These are phyloP conservation scores for Campylomormyrus tamandua DNA, from an alignment of 2,113 vertebrate species.

Conservation along the genomic window DNA sequence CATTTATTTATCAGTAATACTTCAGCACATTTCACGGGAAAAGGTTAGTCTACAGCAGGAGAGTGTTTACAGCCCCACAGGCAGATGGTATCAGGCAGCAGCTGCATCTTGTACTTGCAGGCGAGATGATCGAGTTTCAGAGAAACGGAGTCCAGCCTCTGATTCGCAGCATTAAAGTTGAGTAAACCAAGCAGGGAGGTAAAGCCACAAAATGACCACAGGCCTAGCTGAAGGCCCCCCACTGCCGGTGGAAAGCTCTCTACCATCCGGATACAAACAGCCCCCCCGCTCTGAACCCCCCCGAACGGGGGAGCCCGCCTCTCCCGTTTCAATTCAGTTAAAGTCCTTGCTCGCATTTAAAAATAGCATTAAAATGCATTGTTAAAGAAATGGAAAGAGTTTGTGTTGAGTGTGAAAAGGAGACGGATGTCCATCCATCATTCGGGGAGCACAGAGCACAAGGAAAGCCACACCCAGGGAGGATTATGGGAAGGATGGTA, in stretches of 20 bases:
- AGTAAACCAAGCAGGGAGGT: constrained; percentile 52
- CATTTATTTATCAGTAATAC: not conserved
- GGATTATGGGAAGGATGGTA: not conserved
- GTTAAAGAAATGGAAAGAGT: not conserved
- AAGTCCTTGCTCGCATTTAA: not conserved
- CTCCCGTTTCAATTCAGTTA: not conserved
- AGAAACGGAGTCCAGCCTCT: constrained; percentile 43
- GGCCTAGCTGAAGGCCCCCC: not conserved
- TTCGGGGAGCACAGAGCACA: not conserved
- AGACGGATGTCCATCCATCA: not conserved
- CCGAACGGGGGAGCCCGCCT: not conserved
- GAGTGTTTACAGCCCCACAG: constrained; percentile 37
- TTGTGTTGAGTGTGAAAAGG: not conserved
- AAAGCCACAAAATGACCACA: constrained; percentile 25
- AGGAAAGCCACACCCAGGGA: not conserved
- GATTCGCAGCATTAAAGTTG: constrained; percentile 47
- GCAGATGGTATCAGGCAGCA: constrained; percentile 50
- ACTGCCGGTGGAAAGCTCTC: not conserved
- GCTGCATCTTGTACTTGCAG: constrained; percentile 46
- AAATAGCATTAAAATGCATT: not conserved
- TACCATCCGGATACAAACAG: constrained; percentile 17
- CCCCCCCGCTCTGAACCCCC: constrained; percentile 17
- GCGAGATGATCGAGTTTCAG: constrained; percentile 33
- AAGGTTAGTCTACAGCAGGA: not conserved
- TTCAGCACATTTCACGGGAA: not conserved